These are phyloP conservation scores for Brachionus plicatilis DNA, from an alignment of 1,140 invertebrate genomes.

Conservation along the genomic window DNA sequence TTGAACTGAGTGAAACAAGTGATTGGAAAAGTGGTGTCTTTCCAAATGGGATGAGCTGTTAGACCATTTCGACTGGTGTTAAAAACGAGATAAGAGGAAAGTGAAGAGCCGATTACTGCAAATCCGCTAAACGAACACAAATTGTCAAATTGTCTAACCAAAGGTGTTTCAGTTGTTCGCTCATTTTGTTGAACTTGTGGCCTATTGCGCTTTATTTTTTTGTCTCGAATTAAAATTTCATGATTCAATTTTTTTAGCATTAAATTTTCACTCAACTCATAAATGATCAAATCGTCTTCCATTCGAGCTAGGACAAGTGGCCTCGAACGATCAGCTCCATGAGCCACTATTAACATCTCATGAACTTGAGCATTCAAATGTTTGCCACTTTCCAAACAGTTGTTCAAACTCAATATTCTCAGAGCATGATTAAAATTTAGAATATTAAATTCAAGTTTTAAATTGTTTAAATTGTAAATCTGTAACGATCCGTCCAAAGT, in stretches of 20 bases:
- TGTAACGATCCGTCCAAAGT: background rate
- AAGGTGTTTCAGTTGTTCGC: background rate
- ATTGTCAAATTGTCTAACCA: background rate
- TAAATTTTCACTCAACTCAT: background rate
- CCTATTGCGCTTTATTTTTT: background rate
- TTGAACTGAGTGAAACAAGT: background rate
- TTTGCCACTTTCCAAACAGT: background rate
- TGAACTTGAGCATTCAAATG: background rate
- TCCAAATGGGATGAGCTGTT: background rate
- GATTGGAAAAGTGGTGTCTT: background rate
- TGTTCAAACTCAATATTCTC: background rate
- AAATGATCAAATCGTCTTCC: constrained; percentile 29
- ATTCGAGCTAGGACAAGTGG: background rate
- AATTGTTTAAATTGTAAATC: background rate
- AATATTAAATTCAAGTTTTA: background rate
- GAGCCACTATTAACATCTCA: background rate
- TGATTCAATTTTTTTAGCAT: constrained; percentile 19
- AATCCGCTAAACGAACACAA: background rate
- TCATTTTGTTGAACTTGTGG: background rate
- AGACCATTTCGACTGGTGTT: background rate
- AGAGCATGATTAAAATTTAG: background rate
- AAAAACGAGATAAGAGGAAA: constrained; percentile 29
- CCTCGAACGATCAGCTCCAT: background rate
- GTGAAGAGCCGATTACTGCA: background rate
- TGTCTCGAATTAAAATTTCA: background rate